These are phyloP conservation scores for Gavialis gangeticus DNA, from an alignment of 2,113 vertebrate species.

Conservation along the genomic window DNA sequence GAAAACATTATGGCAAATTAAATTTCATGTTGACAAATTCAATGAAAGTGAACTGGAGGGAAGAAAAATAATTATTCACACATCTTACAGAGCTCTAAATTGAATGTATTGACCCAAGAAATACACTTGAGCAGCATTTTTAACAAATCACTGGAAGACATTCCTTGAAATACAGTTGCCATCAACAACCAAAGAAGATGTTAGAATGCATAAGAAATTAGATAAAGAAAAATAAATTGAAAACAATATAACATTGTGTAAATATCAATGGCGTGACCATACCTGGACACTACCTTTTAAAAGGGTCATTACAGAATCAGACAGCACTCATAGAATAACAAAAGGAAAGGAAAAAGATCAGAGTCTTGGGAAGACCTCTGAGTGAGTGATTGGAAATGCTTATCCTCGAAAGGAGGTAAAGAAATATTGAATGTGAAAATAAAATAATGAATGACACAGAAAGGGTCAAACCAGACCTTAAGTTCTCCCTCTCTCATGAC, in stretches of 20 bases:
- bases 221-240: not conserved
- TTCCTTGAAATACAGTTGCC: too few species aligned
- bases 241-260: not conserved
- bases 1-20: too few species aligned
- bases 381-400: not conserved
- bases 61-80: too few species aligned
- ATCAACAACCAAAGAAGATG: not conserved
- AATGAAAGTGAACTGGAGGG: too few species aligned
- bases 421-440: not conserved
- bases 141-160: too few species aligned
- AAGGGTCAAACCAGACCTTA: not conserved
- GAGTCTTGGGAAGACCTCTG: not conserved
- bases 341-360: not conserved
- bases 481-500: not conserved
- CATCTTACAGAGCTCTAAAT: too few species aligned
- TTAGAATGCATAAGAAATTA: not conserved
- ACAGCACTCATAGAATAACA: not conserved
- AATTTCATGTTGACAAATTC: too few species aligned
- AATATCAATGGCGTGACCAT: not conserved
- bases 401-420: not conserved
- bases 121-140: too few species aligned
- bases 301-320: not conserved
- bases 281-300: not conserved
- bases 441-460: not conserved
- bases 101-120: too few species aligned